phyloP scores from a whole-genome alignment of 2,888 invertebrate genomes.

The Clanis bilineata region DNA sequence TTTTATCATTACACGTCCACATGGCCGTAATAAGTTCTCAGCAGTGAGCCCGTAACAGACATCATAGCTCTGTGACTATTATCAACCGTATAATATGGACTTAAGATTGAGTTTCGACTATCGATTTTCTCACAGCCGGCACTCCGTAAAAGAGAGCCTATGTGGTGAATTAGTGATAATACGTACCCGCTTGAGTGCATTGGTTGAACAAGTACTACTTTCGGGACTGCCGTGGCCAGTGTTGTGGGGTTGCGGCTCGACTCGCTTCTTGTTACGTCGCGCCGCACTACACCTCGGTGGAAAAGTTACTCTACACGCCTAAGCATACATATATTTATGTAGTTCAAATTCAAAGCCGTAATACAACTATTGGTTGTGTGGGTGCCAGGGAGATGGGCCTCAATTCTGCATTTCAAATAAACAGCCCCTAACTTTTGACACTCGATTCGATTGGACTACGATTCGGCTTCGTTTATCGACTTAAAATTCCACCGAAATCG shows the following conservation, averaged over 20 bases:
- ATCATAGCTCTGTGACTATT: not conserved
- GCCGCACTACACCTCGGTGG: not conserved
- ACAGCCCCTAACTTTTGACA: too few relatives aligned
- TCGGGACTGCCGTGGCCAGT: conserved; percentile 26
- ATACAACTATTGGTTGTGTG: not conserved
- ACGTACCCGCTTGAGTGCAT: conserved; percentile 47
- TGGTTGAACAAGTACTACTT: conserved; percentile 33
- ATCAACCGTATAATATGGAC: not conserved
- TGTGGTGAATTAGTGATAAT: not conserved
- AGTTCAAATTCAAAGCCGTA: not conserved
- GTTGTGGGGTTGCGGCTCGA: conserved; percentile 27
- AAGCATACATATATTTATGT: conserved; percentile 10
- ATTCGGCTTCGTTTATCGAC: too few relatives aligned
- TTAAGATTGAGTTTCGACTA: not conserved
- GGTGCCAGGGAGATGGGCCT: not conserved
- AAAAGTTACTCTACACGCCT: conserved; percentile 44
- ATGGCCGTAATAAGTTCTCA: too few relatives aligned
- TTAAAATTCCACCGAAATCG: too few relatives aligned
- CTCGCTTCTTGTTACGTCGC: conserved; percentile 33
- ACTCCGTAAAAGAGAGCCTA: not conserved
- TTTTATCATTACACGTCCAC: too few relatives aligned
- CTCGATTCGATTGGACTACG: too few relatives aligned
- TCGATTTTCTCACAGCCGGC: not conserved
- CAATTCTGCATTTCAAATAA: too few relatives aligned
- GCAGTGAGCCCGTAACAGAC: too few relatives aligned